Evolutionary conservation across 2,113 vertebrate genomes (phyloP).

Genomic region (Pantherophis guttatus): DNA sequence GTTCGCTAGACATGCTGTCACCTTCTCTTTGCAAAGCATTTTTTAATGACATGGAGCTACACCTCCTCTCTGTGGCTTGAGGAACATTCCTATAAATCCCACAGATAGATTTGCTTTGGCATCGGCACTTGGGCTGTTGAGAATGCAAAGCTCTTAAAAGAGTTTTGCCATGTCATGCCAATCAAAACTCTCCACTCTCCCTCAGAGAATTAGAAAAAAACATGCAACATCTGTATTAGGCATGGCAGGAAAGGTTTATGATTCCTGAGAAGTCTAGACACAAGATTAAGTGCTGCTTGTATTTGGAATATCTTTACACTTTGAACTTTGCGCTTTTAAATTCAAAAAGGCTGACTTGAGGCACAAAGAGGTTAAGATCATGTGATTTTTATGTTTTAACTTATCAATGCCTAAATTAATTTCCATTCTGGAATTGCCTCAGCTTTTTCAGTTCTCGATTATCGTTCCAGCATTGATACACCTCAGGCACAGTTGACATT

Average conservation of each 20-base stretch:
- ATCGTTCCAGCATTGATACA: background rate
- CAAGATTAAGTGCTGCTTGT: background rate
- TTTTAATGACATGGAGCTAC: background rate
- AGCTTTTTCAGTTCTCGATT: background rate
- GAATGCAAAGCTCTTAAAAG: background rate
- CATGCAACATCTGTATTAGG: background rate
- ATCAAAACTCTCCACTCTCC: background rate
- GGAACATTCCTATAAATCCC: background rate
- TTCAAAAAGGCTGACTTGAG: background rate
- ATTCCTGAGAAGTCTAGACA: background rate
- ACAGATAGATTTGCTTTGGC: background rate
- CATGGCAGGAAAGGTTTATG: background rate
- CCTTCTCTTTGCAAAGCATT: background rate
- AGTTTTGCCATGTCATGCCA: background rate
- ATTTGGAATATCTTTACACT: background rate
- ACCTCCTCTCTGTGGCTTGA: background rate
- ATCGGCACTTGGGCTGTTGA: background rate
- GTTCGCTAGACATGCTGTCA: background rate
- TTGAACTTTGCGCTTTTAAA: background rate
- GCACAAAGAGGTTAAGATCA: background rate
- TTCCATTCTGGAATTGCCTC: background rate
- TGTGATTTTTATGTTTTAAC: background rate
- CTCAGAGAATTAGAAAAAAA: background rate
- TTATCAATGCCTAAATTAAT: background rate
- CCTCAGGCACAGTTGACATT: background rate